Base-by-base conservation (phyloP, 2,113 vertebrate genomes). In the Hiodon alosoides region DNA sequence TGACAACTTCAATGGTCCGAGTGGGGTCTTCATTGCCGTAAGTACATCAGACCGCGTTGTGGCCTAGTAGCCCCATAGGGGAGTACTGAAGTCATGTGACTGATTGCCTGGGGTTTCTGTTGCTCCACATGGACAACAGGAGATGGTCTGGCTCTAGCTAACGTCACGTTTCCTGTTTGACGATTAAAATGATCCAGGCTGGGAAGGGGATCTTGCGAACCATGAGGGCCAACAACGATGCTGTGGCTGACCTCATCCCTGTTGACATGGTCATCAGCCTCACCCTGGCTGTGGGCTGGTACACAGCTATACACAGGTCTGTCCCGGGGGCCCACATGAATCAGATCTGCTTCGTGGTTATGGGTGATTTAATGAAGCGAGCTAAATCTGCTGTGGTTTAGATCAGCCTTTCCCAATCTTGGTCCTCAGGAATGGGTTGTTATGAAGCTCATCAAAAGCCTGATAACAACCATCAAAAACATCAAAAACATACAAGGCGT, bases 211-310 rank as follows among this genome's bases (percentile, higher is more conserved):
- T 98, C 81, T 85, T 98, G 78, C 90, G 93, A 54, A 89, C 90
- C 0, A 86, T 94, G 85, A 91, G 87, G 7, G 94, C 93, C 73
- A 92, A 92, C 81, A 93, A 94, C 0, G 92, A 87, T 7, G 94
- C 95, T 0, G 92, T 96, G 80, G 95, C 94, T 0, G 96, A 98
- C 76, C 79, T 98, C 77, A 89, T 98, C 78, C 96, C 96, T 0
- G 96, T 95, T 0, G 96, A 98, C 0, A 89, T 94, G 0, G 95
- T 95, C 59, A 88, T 96, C 83, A 98, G 97, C 83, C 91, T 98
- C 73, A 97, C 88, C 0, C 84, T 98, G 47, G 89, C 93, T 0
- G 94, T 92, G 0, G 96, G 95, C 5, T 98, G 96, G 95, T 94
- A 95, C 86, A 98, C 94, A 0, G 95, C 94, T 0, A 90, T 96